A percentile compares a stretch with the other conserved stretches of the same genome.
These are phyloP conservation scores for Antitype chi DNA, from an alignment of 2,888 invertebrate genomes.

Conservation along the genomic window DNA sequence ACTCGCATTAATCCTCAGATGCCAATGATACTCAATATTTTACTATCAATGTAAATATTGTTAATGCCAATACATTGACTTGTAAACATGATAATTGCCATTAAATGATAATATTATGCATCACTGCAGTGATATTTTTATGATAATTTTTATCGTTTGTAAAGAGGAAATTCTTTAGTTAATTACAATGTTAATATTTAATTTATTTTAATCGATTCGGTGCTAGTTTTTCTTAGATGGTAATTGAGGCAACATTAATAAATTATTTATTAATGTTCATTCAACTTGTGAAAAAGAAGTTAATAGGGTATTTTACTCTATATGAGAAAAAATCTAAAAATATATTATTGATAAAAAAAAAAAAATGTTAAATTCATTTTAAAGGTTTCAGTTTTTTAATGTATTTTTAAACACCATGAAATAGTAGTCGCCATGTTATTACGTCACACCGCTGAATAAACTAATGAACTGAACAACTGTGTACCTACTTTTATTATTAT, in stretches of 20 bases:
- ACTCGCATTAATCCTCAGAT: constrained; percentile 37
- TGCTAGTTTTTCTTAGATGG: constrained; percentile 17
- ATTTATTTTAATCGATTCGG: constrained; percentile 35
- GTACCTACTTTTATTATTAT: too few relatives aligned
- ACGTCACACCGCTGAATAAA: too few relatives aligned
- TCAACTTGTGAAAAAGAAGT: constrained; percentile 2
- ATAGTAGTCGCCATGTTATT: too few relatives aligned
- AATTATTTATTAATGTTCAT: constrained; percentile 12
- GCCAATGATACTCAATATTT: constrained; percentile 43
- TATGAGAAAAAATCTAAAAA: too few relatives aligned
- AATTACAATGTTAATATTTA: background rate
- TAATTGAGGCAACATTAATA: background rate
- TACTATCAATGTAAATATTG: constrained; percentile 38
- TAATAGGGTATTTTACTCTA: too few relatives aligned
- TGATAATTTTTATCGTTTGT: constrained; percentile 16
- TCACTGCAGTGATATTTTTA: constrained; percentile 22
- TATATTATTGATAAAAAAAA: too few relatives aligned
- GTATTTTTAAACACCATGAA: too few relatives aligned
- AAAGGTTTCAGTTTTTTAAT: too few relatives aligned
- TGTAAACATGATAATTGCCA: constrained; percentile 34
- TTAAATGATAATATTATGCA: constrained; percentile 33
- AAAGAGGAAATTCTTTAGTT: constrained; percentile 23
- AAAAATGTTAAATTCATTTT: too few relatives aligned
- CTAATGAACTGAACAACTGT: too few relatives aligned
- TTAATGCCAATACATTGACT: constrained; percentile 29